Conservation (phyloP, 2,113 vertebrate genomes). For the Pyxicephalus adspersus region DNA sequence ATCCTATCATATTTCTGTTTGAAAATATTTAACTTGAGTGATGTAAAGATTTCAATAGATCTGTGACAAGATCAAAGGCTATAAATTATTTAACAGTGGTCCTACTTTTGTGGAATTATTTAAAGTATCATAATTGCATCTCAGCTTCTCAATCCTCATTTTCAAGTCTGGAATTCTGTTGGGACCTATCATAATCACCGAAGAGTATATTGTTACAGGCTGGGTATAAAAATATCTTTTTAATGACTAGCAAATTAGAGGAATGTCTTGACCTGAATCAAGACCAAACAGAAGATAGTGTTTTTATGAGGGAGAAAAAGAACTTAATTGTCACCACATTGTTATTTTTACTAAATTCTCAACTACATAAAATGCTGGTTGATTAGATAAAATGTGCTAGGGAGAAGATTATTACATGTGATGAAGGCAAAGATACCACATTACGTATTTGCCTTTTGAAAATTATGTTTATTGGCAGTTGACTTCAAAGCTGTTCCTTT, state of each 20-base stretch:
- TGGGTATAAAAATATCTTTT: conserved; percentile 86
- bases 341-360: conserved; percentile 73
- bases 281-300: conserved; percentile 79
- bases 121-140: conserved; percentile 90
- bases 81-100: conserved; percentile 86
- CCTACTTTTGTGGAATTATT: conserved; percentile 93
- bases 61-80: conserved; percentile 82
- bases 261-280: conserved; percentile 81
- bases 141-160: conserved; percentile 79
- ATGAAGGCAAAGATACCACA: conserved; percentile 60
- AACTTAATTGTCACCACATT: conserved; percentile 76
- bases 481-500: conserved; percentile 25
- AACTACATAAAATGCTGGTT: conserved; percentile 68
- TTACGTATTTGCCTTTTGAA: conserved; percentile 62
- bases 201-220: conserved; percentile 84
- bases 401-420: conserved; percentile 63
- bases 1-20: conserved; percentile 72
- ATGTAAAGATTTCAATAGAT: conserved; percentile 79
- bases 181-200: conserved; percentile 86
- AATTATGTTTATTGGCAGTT: conserved; percentile 62
- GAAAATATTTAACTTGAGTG: conserved; percentile 79
- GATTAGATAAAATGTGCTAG: conserved; percentile 73
- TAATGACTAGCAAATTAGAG: conserved; percentile 87
- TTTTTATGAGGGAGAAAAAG: conserved; percentile 72
- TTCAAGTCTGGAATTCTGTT: conserved; percentile 82